Percentiles rank a stretch among this genome's conserved stretches.
Evolutionary conservation across 2,113 vertebrate species (phyloP).

Genomic region (Nothoprocta pentlandii): DNA sequence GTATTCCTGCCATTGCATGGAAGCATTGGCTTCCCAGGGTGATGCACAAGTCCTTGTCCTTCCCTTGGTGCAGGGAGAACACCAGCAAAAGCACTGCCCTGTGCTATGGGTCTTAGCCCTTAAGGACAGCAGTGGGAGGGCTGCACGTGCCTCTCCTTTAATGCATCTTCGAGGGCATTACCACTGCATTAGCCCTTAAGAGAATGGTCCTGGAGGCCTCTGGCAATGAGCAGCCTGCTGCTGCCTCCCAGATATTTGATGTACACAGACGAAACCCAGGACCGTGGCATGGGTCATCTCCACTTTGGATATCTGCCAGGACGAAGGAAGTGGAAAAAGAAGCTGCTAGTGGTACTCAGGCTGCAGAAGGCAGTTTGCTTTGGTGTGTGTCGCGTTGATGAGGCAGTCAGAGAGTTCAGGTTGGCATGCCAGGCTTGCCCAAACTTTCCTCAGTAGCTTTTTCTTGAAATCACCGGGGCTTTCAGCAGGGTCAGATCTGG

Average conservation of each 20-base stretch:
- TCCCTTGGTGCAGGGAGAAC: neutral
- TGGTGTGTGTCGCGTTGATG: accelerated
- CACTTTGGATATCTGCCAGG: neutral
- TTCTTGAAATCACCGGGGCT: neutral
- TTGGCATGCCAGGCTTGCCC: neutral
- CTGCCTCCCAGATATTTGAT: neutral
- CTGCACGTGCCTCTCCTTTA: neutral
- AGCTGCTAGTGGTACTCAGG: accelerated
- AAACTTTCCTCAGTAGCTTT: neutral
- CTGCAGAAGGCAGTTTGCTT: neutral
- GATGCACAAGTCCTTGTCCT: neutral
- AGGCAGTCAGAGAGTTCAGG: neutral
- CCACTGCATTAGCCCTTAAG: neutral
- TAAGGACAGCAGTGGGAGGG: accelerated
- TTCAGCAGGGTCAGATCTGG: neutral
- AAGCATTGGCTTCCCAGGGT: neutral
- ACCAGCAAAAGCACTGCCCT: neutral
- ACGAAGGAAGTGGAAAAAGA: neutral
- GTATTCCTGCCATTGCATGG: neutral
- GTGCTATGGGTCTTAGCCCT: neutral
- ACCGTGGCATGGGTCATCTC: accelerated
- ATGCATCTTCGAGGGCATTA: neutral
- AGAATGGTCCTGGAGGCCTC: neutral
- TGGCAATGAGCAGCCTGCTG: neutral
- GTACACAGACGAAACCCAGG: accelerated